Conservation (phyloP, 2,797 vertebrate genomes). For the Falco cherrug region DNA sequence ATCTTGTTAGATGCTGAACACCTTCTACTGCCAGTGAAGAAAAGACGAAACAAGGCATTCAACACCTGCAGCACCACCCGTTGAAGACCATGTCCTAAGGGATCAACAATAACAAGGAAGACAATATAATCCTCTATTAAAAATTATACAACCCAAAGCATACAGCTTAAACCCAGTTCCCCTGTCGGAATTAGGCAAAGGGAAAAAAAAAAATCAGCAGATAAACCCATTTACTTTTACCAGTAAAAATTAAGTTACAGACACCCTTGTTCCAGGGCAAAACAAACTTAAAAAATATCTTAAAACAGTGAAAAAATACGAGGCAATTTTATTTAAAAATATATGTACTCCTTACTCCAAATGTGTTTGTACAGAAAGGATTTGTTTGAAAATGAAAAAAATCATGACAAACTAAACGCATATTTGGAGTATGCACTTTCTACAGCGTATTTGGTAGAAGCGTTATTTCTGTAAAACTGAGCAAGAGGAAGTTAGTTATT, state of each 20-base stretch:
- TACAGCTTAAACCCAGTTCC: slow-evolving; percentile 29
- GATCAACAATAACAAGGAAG: slow-evolving; percentile 17
- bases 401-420: slow-evolving; percentile 67
- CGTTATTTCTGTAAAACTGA: slow-evolving; percentile 69
- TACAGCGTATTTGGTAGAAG: slow-evolving; percentile 81
- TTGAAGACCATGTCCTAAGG: slow-evolving; percentile 32
- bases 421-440: slow-evolving; percentile 68
- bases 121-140: slow-evolving; percentile 28
- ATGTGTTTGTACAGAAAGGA: slow-evolving; percentile 72
- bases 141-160: slow-evolving; percentile 51
- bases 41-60: slow-evolving; percentile 9
- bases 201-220: slow-evolving; percentile 11
- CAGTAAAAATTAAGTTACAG: slow-evolving; percentile 67
- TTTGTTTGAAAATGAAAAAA: slow-evolving; percentile 58
- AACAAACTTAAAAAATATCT: slow-evolving; percentile 74
- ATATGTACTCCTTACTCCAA: slow-evolving; percentile 75
- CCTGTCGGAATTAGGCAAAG: slow-evolving; percentile 4
- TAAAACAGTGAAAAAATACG: slow-evolving; percentile 77
- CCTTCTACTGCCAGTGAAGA: neutral
- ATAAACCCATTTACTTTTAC: slow-evolving; percentile 55
- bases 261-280: slow-evolving; percentile 55
- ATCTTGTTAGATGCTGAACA: neutral
- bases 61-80: slow-evolving; percentile 26
- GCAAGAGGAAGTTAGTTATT: slow-evolving; percentile 77
- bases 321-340: slow-evolving; percentile 79